Conservation (phyloP, 2,797 vertebrate genomes). For the Synanceia verrucosa region DNA sequence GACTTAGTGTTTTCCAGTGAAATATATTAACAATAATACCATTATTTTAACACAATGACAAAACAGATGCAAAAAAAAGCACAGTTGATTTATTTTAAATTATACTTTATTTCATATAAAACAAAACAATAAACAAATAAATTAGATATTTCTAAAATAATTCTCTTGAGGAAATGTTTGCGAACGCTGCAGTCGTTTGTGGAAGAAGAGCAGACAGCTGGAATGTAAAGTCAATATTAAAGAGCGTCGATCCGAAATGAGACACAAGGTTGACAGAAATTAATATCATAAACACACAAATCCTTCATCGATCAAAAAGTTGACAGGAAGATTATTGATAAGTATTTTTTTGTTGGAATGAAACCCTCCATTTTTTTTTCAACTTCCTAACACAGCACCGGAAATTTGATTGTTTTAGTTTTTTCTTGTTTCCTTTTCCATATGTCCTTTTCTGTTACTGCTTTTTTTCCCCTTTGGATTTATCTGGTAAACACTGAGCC, state of each 20-base stretch:
- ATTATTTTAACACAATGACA: neutral
- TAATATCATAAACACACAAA: constrained; percentile 15
- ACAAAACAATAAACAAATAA: constrained; percentile 87
- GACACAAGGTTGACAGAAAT: constrained; percentile 14
- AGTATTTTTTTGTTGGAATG: constrained; percentile 20
- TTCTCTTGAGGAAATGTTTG: constrained; percentile 79
- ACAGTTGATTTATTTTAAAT: constrained; percentile 81
- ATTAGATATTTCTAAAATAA: constrained; percentile 88
- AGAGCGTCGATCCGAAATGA: constrained; percentile 38
- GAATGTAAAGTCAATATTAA: constrained; percentile 53
- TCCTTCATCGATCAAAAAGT: neutral
- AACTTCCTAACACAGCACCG: too few relatives aligned
- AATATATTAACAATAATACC: too few relatives aligned
- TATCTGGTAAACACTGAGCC: too few relatives aligned
- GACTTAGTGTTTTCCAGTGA: too few relatives aligned
- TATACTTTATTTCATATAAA: constrained; percentile 89
- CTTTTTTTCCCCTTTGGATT: too few relatives aligned
- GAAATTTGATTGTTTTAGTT: too few relatives aligned
- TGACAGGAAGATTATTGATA: neutral
- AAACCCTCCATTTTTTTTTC: constrained; percentile 18
- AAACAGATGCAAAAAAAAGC: neutral
- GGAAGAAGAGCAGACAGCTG: constrained; percentile 49
- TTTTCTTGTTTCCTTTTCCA: too few relatives aligned
- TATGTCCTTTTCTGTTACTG: too few relatives aligned
- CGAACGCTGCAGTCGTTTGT: constrained; percentile 63